Evolutionary conservation across 2,113 vertebrate genomes (phyloP), one percentile per base, ranked within the genome.

Genomic region (Tiliqua scincoides): DNA sequence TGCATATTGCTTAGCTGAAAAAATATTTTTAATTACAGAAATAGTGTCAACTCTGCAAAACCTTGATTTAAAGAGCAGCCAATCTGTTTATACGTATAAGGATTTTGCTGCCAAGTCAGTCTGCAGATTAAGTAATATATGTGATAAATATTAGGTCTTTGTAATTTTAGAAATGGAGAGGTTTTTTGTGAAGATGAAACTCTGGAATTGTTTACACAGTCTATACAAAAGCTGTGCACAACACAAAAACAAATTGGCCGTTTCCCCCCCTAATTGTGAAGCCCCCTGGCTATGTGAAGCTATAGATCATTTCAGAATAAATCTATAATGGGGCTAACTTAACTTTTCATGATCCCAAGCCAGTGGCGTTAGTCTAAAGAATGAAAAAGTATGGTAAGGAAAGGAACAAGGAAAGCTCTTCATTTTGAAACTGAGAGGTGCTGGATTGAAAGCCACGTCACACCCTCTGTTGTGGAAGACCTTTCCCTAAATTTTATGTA

Each of bases 21-120:
- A 43, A 85, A 77, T 37, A 70, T 15, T 83, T 87, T 90, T 86
- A 87, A 83, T 89, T 91, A 91, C 52, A 82, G 71, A 94, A 94
- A 89, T 1, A 83, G 89, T 0, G 78, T 86, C 81, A 89, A 89
- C 76, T 88, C 70, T 65, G 84, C 73, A 88, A 93, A 79, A 65
- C 27, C 91, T 79, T 10, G 37, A 87, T 73, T 67, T 92, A 88
- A 87, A 90, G 0, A 89, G 88, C 63, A 88, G 62, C 82, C 90
- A 90, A 72, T 30, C 87, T 6, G 54, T 73, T 92, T 88, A 80
- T 23, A n/a, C n/a, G n/a, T n/a, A 63, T 89, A 81, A 93, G 78
- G 88, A n/a, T 84, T 92, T 87, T 40, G 82, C 85, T 78, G 73
- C 4, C 20, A 73, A 93, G 85, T 80, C 23, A 3, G 81, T 6